These are phyloP conservation scores for Bovichtus variegatus DNA, from an alignment of 2,797 vertebrate genomes.

Conservation along the genomic window DNA sequence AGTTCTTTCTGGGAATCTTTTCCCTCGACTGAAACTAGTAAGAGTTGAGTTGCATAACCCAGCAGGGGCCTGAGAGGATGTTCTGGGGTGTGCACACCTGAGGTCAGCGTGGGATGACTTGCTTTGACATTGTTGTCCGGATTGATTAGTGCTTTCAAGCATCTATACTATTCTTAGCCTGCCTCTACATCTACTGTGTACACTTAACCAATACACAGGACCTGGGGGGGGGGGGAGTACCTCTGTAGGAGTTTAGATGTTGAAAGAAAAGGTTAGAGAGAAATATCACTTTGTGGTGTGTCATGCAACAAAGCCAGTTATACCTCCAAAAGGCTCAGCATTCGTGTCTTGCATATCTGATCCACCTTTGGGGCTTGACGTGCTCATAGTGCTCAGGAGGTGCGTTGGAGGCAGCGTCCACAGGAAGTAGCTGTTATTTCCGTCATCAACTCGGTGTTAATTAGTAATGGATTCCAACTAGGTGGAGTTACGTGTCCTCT, in stretches of 20 bases:
- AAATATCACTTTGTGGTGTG: neutral
- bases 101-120: constrained; percentile 33
- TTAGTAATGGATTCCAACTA: constrained; percentile 16
- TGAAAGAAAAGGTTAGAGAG: constrained; percentile 4
- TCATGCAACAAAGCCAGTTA: constrained; percentile 15
- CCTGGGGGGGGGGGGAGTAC: neutral
- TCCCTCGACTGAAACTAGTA: neutral
- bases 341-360: constrained; percentile 17
- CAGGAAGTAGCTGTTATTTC: constrained; percentile 23
- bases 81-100: constrained; percentile 42
- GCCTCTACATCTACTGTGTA: constrained; percentile 8
- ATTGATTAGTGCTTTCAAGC: constrained; percentile 57
- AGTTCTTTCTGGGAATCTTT: constrained; percentile 7
- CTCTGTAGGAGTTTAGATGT: constrained; percentile 3
- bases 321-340: neutral
- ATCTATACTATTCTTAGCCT: constrained; percentile 47
- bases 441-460: constrained; percentile 2
- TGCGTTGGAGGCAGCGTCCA: constrained; percentile 7
- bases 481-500: constrained; percentile 5
- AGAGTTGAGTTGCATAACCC: constrained; percentile 19
- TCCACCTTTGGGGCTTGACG: constrained; percentile 11
- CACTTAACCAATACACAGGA: constrained; percentile 10
- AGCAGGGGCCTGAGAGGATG: constrained; percentile 6
- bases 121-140: constrained; percentile 59
- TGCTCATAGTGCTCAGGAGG: neutral